phyloP scores from a whole-genome alignment of 2,113 vertebrate species.

The Cheilinus undulatus region DNA sequence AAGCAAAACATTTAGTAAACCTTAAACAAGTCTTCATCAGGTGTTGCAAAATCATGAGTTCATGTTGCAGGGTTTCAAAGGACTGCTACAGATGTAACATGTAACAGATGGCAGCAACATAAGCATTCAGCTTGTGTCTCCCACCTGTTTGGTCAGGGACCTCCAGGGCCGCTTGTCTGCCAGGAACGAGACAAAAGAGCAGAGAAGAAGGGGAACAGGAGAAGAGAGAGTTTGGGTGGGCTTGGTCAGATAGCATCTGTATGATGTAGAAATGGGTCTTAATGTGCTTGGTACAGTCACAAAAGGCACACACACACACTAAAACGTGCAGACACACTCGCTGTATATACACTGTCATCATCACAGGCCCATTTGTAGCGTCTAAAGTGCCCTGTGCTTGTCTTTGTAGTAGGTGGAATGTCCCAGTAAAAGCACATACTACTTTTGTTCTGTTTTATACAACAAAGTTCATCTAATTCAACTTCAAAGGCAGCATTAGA shows the following conservation, averaged over 20 bases:
- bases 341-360: constrained; percentile 78
- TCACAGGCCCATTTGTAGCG: constrained; percentile 72
- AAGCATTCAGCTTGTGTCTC: constrained; percentile 64
- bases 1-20: not conserved
- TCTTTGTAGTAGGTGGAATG: constrained; percentile 78
- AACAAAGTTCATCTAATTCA: constrained; percentile 80
- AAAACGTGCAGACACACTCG: constrained; percentile 39
- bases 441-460: constrained; percentile 82
- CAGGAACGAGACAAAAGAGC: constrained; percentile 68
- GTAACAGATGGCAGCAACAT: constrained; percentile 47
- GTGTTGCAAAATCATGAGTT: not conserved
- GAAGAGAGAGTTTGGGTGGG: constrained; percentile 79
- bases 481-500: constrained; percentile 81
- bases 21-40: not conserved
- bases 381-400: constrained; percentile 75
- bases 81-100: constrained; percentile 44
- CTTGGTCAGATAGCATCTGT: constrained; percentile 79
- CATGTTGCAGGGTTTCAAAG: constrained; percentile 10
- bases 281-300: constrained; percentile 75
- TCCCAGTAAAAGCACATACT: constrained; percentile 74
- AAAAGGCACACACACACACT: constrained; percentile 60
- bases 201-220: constrained; percentile 66
- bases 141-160: constrained; percentile 95
- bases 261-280: constrained; percentile 77
- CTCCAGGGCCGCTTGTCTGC: constrained; percentile 92